Evolutionary conservation across 2,888 invertebrate species (phyloP).

Genomic region (Malthinus flaveolus): DNA sequence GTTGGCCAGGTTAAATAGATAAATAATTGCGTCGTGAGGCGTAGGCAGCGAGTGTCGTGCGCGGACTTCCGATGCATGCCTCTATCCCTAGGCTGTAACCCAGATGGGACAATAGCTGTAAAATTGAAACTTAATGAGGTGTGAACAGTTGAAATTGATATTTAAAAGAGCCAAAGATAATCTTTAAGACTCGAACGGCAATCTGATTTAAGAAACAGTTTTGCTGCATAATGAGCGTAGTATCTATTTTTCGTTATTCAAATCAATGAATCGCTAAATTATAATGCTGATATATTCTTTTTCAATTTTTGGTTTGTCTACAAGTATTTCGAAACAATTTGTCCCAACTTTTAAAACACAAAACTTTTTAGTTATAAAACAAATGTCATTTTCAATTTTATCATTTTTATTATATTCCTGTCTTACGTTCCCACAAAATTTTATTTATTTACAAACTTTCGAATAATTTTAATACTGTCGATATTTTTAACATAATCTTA

Average conservation of each 20-base stretch:
- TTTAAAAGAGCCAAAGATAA: conserved; percentile 57
- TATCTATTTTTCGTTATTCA: conserved; percentile 48
- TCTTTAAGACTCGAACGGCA: conserved; percentile 53
- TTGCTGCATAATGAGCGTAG: conserved; percentile 52
- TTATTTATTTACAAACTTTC: too few species aligned
- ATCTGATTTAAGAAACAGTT: conserved; percentile 56
- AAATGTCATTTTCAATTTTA: too few species aligned
- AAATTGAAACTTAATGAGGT: conserved; percentile 58
- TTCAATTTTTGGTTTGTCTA: conserved; percentile 32
- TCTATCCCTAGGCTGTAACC: conserved; percentile 53
- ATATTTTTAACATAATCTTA: too few species aligned
- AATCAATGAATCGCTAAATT: conserved; percentile 55
- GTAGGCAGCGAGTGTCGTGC: conserved; percentile 45
- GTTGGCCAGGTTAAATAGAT: conserved; percentile 29
- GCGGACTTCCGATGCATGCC: conserved; percentile 53
- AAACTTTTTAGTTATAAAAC: neutral
- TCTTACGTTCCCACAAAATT: too few species aligned
- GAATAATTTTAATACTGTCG: too few species aligned
- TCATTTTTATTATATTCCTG: too few species aligned
- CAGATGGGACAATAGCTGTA: conserved; percentile 58
- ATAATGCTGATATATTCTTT: conserved; percentile 45
- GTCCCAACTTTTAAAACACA: conserved; percentile 15
- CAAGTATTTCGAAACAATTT: conserved; percentile 24
- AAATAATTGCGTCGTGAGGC: conserved; percentile 27
- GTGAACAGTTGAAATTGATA: conserved; percentile 58